Evolutionary conservation across 2,113 vertebrate genomes (phyloP).

Genomic region (Clupea harengus): DNA sequence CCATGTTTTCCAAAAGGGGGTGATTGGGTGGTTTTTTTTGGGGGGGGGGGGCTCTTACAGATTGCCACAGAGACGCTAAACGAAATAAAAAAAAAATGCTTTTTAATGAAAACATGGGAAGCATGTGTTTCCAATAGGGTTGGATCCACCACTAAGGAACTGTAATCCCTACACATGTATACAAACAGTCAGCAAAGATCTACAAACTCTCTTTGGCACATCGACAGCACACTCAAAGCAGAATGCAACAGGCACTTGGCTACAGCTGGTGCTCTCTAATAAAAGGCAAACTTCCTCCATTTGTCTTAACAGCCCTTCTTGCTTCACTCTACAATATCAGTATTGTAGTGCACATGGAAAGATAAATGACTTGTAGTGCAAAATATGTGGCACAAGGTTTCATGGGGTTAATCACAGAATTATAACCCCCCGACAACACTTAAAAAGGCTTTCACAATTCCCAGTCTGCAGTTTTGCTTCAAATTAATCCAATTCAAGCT

Average conservation of each 20-base stretch:
- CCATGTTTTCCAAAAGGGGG: constrained; percentile 31
- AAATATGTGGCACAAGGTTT: constrained; percentile 20
- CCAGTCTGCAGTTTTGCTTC: background rate
- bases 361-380: background rate
- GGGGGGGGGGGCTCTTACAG: background rate
- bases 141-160: constrained; percentile 28
- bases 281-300: constrained; percentile 22
- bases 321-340: background rate
- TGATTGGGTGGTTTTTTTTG: background rate
- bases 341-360: constrained; percentile 21
- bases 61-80: constrained; percentile 22
- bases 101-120: constrained; percentile 44
- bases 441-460: background rate
- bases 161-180: constrained; percentile 25
- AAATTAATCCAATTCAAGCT: background rate
- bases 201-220: background rate
- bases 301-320: constrained; percentile 4
- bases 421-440: constrained; percentile 5
- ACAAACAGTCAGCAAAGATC: constrained; percentile 25
- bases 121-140: constrained; percentile 48
- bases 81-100: constrained; percentile 40
- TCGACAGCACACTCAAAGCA: background rate
- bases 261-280: constrained; percentile 6
- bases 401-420: constrained; percentile 1
- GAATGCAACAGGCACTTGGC: constrained; percentile 16